Percentiles rank a stretch among this genome's conserved stretches.
Evolutionary conservation across 2,797 vertebrate genomes (phyloP).

Genomic region (Eptatretus atami): DNA sequence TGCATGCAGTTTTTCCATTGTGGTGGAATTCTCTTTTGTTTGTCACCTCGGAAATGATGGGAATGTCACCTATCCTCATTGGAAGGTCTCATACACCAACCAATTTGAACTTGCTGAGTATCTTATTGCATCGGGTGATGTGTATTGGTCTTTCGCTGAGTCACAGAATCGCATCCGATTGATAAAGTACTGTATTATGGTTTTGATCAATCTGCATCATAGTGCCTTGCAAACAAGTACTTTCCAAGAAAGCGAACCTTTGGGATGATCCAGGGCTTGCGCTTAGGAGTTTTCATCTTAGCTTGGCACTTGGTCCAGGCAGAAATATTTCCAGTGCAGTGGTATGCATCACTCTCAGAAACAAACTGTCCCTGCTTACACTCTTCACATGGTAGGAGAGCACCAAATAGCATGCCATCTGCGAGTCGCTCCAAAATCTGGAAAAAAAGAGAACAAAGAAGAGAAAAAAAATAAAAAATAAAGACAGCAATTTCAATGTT

Average conservation of each 20-base stretch:
- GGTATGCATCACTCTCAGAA: slow-evolving; percentile 56
- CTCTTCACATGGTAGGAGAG: slow-evolving; percentile 37
- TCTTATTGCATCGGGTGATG: too few species aligned
- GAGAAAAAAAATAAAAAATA: background rate
- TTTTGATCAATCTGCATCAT: too few species aligned
- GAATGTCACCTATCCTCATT: too few species aligned
- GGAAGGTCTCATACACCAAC: too few species aligned
- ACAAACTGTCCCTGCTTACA: slow-evolving; percentile 50
- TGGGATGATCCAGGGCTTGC: slow-evolving; percentile 52
- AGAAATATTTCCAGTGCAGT: slow-evolving; percentile 61
- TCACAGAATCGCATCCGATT: too few species aligned
- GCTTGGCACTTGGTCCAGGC: slow-evolving; percentile 88
- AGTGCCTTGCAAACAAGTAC: too few species aligned
- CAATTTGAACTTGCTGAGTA: too few species aligned
- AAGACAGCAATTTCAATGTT: background rate
- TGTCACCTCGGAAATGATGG: too few species aligned
- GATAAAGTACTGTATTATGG: too few species aligned
- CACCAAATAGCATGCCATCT: slow-evolving; percentile 61
- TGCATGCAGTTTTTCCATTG: too few species aligned
- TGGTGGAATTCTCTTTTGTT: too few species aligned
- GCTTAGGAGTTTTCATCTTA: slow-evolving; percentile 35
- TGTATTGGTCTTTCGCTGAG: too few species aligned
- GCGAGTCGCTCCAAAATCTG: slow-evolving; percentile 62
- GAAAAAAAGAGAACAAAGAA: slow-evolving; percentile 6
- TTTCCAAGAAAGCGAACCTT: slow-evolving; percentile 21